Base-by-base conservation (phyloP, 2,888 invertebrate genomes). In the Aelia acuminata region DNA sequence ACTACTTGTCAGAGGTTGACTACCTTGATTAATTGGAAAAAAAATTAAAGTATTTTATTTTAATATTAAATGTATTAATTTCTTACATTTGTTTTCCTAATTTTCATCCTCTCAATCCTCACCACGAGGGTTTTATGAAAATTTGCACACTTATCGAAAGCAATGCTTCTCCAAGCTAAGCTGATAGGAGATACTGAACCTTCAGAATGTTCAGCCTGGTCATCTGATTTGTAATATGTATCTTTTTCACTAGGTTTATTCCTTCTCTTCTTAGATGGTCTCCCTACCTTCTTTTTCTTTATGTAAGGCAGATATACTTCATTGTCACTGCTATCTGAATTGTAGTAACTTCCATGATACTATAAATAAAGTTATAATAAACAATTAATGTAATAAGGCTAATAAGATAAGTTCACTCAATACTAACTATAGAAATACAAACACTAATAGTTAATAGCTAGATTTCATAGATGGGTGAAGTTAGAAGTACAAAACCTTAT, bases 221-320 rank as follows among this genome's bases (percentile, higher is more conserved):
- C 63, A 26, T 26, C 13, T 2, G 63, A 26, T n/a, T 31, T 13
- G 31, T 31, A 8, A n/a, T 10, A 26, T 15, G 26, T 1, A 15
- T 31, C 4, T 11, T 20, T 49, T 20, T 48, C 13, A 11, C 10
- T 13, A 31, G 3, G 26, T 50, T 53, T 53, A 35, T 5, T 53
- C 2, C 35, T 39, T 50, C 39, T 47, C 2, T 70, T 50, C 49
- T 63, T 63, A 10, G 31, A 18, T 15, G 63, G 10, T 47, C 47
- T 43, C 39, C 35, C 43, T 87, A 43, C 57, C 31, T n/a, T 43
- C 47, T 87, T 87, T 87, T 39, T 57, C 18, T 87, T 87, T 48
- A 18, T 35, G n/a, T 10, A 20, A n/a, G 11, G 47, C 11, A 43
- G 3, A 48, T 11, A 10, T 26, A 49, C 85, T 85, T 85, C 49